These are phyloP conservation scores for Dryococelus australis DNA, from an alignment of 2,888 invertebrate genomes.

Conservation along the genomic window DNA sequence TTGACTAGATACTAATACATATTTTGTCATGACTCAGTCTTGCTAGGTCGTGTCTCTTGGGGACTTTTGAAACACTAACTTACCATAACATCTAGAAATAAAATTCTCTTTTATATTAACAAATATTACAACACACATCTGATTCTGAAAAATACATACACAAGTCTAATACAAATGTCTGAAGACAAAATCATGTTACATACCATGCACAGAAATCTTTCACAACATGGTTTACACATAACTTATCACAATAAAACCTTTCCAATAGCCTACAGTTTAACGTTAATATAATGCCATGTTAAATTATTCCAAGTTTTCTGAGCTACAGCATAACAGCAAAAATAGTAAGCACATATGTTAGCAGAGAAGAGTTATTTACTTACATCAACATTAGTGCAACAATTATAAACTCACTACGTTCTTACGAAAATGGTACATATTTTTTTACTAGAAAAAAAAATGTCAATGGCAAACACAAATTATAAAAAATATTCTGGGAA, in stretches of 20 bases:
- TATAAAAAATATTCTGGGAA: no score
- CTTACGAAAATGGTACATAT: no score
- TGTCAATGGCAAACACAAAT: no score
- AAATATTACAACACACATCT: slow-evolving; percentile 24
- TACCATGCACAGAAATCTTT: slow-evolving; percentile 34
- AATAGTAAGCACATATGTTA: not conserved
- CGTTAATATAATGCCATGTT: not conserved
- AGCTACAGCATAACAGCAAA: not conserved
- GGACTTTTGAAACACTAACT: slow-evolving; percentile 46
- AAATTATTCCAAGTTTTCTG: not conserved
- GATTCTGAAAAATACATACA: slow-evolving; percentile 7
- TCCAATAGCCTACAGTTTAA: not conserved
- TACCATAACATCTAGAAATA: slow-evolving; percentile 33
- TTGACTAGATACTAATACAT: slow-evolving; percentile 47
- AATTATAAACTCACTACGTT: not conserved
- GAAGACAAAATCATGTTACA: not conserved
- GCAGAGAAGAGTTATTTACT: not conserved
- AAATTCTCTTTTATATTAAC: slow-evolving; percentile 32
- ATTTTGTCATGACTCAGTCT: slow-evolving; percentile 43
- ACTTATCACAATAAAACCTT: not conserved
- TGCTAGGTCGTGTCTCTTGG: slow-evolving; percentile 38
- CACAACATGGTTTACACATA: not conserved
- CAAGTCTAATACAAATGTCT: slow-evolving; percentile 26
- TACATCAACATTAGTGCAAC: not conserved
- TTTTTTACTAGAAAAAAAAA: no score